These are phyloP conservation scores for Microtus montanus DNA, from an alignment of 2,113 vertebrate species.

Conservation along the genomic window DNA sequence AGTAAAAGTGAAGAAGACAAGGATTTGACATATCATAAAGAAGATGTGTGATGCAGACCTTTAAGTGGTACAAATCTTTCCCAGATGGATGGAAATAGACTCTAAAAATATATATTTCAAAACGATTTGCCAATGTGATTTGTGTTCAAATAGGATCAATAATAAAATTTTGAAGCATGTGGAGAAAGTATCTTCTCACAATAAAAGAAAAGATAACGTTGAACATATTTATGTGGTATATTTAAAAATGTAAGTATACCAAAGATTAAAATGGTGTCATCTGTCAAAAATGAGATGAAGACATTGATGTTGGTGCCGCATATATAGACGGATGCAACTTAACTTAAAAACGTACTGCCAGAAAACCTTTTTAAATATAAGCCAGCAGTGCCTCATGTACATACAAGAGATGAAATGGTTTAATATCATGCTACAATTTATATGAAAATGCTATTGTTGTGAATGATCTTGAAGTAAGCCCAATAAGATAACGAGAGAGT, in stretches of 20 bases:
- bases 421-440: no score
- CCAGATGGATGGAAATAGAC: constrained; percentile 97
- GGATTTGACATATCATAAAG: constrained; percentile 95
- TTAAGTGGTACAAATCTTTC: constrained; percentile 96
- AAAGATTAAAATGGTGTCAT: constrained; percentile 96
- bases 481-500: no score
- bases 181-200: constrained; percentile 96
- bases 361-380: no score
- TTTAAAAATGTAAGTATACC: constrained; percentile 93
- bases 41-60: constrained; percentile 97
- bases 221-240: constrained; percentile 98
- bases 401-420: no score
- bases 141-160: constrained; percentile 96
- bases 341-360: constrained; percentile 79
- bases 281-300: constrained; percentile 94
- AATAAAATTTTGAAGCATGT: constrained; percentile 98
- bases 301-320: constrained; percentile 98
- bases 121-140: constrained; percentile 94
- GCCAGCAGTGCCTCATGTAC: no score
- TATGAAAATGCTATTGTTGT: no score
- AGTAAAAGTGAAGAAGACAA: constrained; percentile 72
- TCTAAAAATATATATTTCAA: constrained; percentile 79
- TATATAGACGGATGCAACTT: constrained; percentile 82
- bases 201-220: constrained; percentile 88
- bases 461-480: no score